Conservation (phyloP, 2,797 vertebrate genomes). For the Rhadinocentrus ornatus region DNA sequence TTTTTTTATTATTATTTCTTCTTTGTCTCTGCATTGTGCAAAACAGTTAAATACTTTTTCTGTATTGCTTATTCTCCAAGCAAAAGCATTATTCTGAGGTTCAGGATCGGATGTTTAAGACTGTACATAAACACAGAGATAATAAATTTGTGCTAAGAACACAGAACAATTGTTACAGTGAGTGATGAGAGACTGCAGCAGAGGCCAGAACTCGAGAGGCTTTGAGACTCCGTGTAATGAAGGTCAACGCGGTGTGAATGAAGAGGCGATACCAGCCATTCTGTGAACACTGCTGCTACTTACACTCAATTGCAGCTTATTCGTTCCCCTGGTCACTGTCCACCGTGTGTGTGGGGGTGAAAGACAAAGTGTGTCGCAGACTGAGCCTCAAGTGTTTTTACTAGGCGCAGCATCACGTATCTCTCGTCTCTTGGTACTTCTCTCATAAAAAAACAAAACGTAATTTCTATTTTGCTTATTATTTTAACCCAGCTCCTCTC, state of each 20-base stretch:
- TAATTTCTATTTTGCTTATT: conserved; percentile 15
- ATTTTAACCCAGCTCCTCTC: not conserved
- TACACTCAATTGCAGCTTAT: conserved; percentile 10
- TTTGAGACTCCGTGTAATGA: conserved; percentile 30
- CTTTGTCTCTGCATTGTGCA: not conserved
- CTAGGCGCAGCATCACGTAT: conserved; percentile 7
- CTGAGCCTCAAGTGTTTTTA: conserved; percentile 36
- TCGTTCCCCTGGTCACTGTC: not conserved
- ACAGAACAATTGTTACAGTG: not conserved
- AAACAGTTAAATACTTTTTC: not conserved
- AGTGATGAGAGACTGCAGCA: conserved; percentile 16
- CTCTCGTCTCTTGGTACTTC: conserved; percentile 6
- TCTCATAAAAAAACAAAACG: conserved; percentile 13
- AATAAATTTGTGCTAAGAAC: not conserved
- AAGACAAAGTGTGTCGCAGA: conserved; percentile 2
- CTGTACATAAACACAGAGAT: not conserved
- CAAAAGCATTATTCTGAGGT: not conserved
- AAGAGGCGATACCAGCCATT: conserved; percentile 17
- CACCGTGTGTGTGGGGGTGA: not conserved
- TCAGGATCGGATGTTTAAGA: not conserved
- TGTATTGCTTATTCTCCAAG: not conserved
- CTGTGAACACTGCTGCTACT: conserved; percentile 25
- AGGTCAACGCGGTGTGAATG: conserved; percentile 49
- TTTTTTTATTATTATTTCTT: not conserved
- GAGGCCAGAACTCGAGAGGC: conserved; percentile 19